Conservation (phyloP, 2,797 vertebrate species). For the Micropoecilia bifurca region DNA sequence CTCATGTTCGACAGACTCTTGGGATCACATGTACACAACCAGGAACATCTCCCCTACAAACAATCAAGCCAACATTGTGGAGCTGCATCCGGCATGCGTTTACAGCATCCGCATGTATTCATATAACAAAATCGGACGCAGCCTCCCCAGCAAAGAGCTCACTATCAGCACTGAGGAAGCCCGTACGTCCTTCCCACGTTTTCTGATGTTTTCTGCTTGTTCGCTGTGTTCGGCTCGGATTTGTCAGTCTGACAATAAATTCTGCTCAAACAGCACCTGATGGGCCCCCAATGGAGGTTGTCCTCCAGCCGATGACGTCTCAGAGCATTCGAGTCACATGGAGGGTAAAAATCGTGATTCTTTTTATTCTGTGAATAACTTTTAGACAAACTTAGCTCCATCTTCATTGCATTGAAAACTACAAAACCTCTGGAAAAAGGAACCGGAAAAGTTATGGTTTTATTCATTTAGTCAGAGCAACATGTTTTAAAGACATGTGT, state of each 20-base stretch:
- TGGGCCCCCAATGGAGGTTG: constrained; percentile 95
- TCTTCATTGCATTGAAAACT: not conserved
- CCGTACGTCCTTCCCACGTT: constrained; percentile 75
- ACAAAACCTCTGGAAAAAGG: too few relatives aligned
- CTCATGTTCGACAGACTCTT: constrained; percentile 84
- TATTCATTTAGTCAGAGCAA: not conserved
- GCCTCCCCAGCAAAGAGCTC: constrained; percentile 96
- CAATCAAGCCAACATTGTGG: constrained; percentile 98
- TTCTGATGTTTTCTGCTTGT: not conserved
- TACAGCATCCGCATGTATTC: constrained; percentile 99
- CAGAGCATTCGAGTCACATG: constrained; percentile 98
- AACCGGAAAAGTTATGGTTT: too few relatives aligned
- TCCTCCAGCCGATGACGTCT: constrained; percentile 93
- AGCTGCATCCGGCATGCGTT: constrained; percentile 94
- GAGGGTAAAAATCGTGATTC: constrained; percentile 84
- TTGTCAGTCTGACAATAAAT: constrained; percentile 2
- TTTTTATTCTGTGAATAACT: too few relatives aligned
- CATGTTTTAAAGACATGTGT: not conserved
- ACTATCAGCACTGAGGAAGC: constrained; percentile 98
- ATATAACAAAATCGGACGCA: constrained; percentile 98
- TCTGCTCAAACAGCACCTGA: constrained; percentile 87
- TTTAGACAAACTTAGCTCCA: not conserved
- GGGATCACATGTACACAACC: constrained; percentile 97
- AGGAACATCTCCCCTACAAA: constrained; percentile 98
- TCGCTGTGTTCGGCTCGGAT: not conserved